Evolutionary conservation across 1,140 invertebrate species (phyloP), one percentile per base, ranked within the genome.

Genomic region (Hycleus phaleratus): DNA sequence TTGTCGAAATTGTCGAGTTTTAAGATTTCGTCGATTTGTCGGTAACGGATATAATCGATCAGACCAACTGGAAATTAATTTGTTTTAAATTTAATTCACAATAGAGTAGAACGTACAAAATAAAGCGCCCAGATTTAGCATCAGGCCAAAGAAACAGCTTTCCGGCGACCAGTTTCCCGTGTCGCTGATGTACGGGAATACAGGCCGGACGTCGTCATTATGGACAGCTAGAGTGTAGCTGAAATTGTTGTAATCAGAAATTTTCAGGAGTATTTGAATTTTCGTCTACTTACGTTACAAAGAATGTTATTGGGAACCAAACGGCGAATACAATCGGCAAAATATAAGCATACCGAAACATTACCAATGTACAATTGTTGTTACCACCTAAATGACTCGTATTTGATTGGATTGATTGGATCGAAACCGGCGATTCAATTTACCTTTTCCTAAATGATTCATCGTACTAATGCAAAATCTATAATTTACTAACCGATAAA

Each of bases 161-260:
- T 90, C 87, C 24, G 87, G 87, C 5, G 85, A 78, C 54, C 79
- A 77, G 9, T 85, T 84, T 2, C 85, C 87, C 9, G 85, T 83
- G 71, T 90, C 87, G 65, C 85, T 88, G 57, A 90, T 89, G 66
- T 88, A 90, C 1, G 87, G 86, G 65, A 88, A 86, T 38, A 81
- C 80, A 12, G 82, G 77, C 59, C 82, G 80, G 26, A 88, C 84
- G 75, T 90, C 85, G 12, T 79, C 80, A 40, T 82, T 72, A 46
- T 76, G 63, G 0, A 88, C 79, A 4, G 86, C 80, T 44, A 85
- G 79, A 51, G 79, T 75, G 62, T 87, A 88, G 49, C 86, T 88
- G 64, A 26, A 70, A 32, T 5, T 32, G 7, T 32, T 32, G 32
- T 4, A 4, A 32, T 5, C 4, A 5, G 32, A 32, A 5, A 32